Conservation (phyloP, 2,797 vertebrate genomes). For the Buceros bicornis region DNA sequence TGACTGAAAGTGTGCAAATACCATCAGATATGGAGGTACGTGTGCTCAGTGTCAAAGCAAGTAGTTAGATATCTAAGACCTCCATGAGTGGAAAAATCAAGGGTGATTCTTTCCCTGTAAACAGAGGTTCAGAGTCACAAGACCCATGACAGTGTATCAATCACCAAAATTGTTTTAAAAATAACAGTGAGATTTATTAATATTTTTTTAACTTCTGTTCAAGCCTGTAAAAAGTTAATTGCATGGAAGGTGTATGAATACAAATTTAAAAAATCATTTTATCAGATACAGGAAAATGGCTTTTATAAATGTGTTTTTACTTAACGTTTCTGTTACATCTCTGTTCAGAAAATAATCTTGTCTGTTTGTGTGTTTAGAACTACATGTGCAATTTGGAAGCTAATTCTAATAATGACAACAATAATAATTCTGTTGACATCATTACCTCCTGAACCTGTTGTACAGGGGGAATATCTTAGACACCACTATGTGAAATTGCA, state of each 20-base stretch:
- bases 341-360: not conserved
- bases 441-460: not conserved
- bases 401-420: not conserved
- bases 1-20: not conserved
- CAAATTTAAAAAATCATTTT: not conserved
- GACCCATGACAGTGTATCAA: not conserved
- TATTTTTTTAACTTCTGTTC: not conserved
- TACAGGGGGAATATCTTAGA: not conserved
- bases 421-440: not conserved
- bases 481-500: not conserved
- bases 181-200: not conserved
- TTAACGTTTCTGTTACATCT: not conserved
- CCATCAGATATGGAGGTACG: not conserved
- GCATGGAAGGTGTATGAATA: not conserved
- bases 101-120: not conserved
- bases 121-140: not conserved
- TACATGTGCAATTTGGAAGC: not conserved
- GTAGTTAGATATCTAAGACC: not conserved
- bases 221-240: constrained; percentile 14
- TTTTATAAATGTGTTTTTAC: not conserved
- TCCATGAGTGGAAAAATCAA: not conserved
- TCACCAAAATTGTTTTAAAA: not conserved
- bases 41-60: not conserved
- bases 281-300: not conserved
- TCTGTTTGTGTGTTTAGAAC: not conserved